These are phyloP conservation scores for Tachycineta bicolor DNA, from an alignment of 2,113 vertebrate genomes.

Conservation along the genomic window DNA sequence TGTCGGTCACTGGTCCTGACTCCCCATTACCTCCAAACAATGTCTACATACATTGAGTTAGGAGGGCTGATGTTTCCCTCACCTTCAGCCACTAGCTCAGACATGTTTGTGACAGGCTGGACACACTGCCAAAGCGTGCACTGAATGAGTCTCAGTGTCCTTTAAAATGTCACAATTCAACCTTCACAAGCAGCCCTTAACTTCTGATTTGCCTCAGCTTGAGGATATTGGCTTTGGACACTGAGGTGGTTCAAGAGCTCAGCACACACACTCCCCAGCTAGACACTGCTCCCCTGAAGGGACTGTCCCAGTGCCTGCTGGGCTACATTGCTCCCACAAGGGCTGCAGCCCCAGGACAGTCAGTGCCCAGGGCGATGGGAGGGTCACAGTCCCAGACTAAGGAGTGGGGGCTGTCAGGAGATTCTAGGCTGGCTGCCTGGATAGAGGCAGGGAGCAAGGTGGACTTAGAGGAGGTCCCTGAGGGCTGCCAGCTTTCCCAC, in stretches of 20 bases:
- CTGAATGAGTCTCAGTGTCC: background rate
- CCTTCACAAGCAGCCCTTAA: background rate
- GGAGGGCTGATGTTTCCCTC: background rate
- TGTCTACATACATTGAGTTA: background rate
- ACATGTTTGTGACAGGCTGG: background rate
- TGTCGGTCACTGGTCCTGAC: background rate
- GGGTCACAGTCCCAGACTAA: background rate
- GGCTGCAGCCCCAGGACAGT: background rate
- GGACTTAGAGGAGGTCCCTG: background rate
- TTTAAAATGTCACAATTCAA: background rate
- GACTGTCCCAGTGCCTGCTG: background rate
- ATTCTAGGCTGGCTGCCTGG: background rate
- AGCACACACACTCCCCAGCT: background rate
- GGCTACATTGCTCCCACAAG: background rate
- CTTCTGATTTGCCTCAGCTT: background rate
- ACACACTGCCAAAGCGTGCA: fast-evolving
- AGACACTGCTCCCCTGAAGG: background rate
- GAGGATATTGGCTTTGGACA: background rate
- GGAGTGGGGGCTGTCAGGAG: background rate
- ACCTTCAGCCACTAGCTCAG: background rate
- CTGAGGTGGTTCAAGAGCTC: background rate
- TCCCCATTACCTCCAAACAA: background rate
- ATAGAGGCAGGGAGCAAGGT: background rate
- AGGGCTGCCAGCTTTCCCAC: background rate
- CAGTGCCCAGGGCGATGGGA: background rate